Base-by-base conservation (phyloP, 2,888 invertebrate genomes). In the Ramazzottius varieornatus region DNA sequence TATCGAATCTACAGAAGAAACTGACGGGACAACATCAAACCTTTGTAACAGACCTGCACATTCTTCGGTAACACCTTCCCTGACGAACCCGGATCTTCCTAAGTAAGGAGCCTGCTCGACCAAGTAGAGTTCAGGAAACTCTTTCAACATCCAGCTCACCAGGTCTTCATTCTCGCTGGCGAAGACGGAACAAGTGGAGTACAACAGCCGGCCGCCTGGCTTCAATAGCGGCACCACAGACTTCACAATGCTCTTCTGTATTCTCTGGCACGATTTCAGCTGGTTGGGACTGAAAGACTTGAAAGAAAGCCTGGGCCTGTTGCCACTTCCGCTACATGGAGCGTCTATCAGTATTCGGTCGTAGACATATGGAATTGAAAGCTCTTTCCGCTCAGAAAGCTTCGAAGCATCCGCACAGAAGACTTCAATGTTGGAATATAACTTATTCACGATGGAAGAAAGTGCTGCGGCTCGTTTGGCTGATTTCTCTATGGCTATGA, bases 291-390 rank as follows among this genome's bases (percentile, higher is more conserved):
- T 8, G 4, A 54, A 29, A 24, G 54, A 54, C 29, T 29, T 13
- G 29, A 54, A 29, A 13, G 54, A 54, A 4, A 54, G 29, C 29
- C 54, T 16, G 4, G 54, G 54, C 4, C 54, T 8, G 4, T 24
- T 4, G n/a, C 54, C 54, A 24, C 20, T n/a, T 4, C 20, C 54
- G 29, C 54, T 54, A 29, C 54, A 54, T 24, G 54, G 54, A 4
- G 54, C 54, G 54, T 54, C 54, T 24, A 54, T 24, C 29, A 54
- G 29, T 54, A 54, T 54, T 54, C 54, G 54, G 29, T 54, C 54
- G 54, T 16, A 54, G 20, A 40, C 40, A 40, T 13, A 40, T 40
- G 40, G 8, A 40, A 40, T 40, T 40, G 8, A 40, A 40, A 40
- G 8, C 40, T 40, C 20, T 40, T 8, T 40, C 8, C 20, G 8